These are phyloP conservation scores for Oryctolagus cuniculus DNA, from an alignment of 2,113 vertebrate genomes.

Conservation along the genomic window mOryCun1.1 NC_091440.1:106101501-106102000, in stretches of 20 bases:
- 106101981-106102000: neutral
- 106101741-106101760: neutral
- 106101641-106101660: neutral
- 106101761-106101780: neutral
- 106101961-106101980: neutral
- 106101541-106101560: neutral
- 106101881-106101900: neutral
- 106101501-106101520: neutral
- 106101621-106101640: neutral
- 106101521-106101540: neutral
- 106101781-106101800: rapidly evolving
- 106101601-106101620: neutral
- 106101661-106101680: neutral
- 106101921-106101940: too few species aligned
- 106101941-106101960: neutral
- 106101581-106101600: rapidly evolving
- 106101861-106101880: neutral
- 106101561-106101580: neutral
- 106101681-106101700: neutral
- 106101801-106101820: neutral
- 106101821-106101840: neutral
- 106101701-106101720: neutral
- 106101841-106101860: neutral
- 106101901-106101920: neutral
- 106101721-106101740: neutral